phyloP scores from a whole-genome alignment of 2,797 vertebrate genomes.

The Ceyx erithaca region DNA sequence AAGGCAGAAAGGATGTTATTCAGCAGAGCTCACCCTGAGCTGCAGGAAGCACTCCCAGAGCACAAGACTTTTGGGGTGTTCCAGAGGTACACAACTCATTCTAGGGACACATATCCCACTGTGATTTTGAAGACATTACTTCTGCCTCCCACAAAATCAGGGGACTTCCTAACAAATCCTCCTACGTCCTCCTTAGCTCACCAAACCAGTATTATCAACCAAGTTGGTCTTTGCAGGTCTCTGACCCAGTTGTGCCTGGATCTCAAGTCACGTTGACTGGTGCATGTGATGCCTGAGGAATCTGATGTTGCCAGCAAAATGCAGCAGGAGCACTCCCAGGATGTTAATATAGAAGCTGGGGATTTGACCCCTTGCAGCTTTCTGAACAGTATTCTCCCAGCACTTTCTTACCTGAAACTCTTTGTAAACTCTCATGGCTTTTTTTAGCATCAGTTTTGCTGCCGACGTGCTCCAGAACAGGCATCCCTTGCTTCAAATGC shows the following conservation, averaged over 20 bases:
- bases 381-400: background rate
- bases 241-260: background rate
- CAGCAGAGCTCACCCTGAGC: background rate
- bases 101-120: background rate
- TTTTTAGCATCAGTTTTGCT: conserved; percentile 25
- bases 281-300: background rate
- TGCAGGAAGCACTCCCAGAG: background rate
- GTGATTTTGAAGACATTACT: background rate
- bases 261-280: background rate
- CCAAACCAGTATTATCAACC: background rate
- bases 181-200: background rate
- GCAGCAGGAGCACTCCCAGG: background rate
- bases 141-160: background rate
- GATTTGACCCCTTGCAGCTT: background rate
- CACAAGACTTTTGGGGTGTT: background rate
- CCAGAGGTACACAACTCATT: background rate
- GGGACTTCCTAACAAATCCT: background rate
- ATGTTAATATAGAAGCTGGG: background rate
- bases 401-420: background rate
- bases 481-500: background rate
- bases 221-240: background rate
- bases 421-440: background rate
- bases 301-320: background rate
- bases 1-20: background rate
- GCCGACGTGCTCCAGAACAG: background rate